phyloP scores from a whole-genome alignment of 2,797 vertebrate genomes.

The Myiotriccus ornatus region DNA sequence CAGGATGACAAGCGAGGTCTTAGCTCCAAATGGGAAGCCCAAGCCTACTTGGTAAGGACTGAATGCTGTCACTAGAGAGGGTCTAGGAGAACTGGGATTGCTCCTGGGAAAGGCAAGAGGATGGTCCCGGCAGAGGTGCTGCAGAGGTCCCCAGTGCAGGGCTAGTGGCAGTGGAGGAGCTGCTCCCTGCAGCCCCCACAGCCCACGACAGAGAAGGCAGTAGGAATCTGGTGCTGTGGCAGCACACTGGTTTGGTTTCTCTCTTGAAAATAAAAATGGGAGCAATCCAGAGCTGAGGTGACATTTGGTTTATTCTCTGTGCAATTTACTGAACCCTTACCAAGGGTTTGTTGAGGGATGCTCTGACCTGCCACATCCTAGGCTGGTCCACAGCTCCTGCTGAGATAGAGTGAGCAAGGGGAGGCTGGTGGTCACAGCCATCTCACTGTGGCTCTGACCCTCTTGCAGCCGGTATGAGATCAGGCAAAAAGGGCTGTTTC shows the following conservation, averaged over 20 bases:
- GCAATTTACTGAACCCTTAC: neutral
- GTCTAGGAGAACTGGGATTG: neutral
- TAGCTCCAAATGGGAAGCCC: neutral
- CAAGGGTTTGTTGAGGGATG: neutral
- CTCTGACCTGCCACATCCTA: neutral
- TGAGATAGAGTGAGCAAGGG: neutral
- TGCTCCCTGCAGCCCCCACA: neutral
- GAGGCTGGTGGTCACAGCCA: neutral
- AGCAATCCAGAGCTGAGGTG: neutral
- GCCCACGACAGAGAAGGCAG: fast-evolving
- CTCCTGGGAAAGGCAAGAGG: neutral
- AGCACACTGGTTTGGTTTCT: neutral
- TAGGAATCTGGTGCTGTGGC: fast-evolving
- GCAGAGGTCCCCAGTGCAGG: neutral
- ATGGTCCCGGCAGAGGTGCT: neutral
- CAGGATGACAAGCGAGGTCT: neutral
- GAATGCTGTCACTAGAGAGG: neutral
- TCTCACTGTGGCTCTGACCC: neutral
- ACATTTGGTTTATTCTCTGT: neutral
- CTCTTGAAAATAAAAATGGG: neutral
- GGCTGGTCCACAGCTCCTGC: neutral
- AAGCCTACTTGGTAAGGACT: neutral
- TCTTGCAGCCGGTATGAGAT: neutral
- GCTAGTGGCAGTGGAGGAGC: neutral
- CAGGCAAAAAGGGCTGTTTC: neutral